Evolutionary conservation across 2,888 invertebrate genomes (phyloP).

Genomic region (Tribolium freemani): DNA sequence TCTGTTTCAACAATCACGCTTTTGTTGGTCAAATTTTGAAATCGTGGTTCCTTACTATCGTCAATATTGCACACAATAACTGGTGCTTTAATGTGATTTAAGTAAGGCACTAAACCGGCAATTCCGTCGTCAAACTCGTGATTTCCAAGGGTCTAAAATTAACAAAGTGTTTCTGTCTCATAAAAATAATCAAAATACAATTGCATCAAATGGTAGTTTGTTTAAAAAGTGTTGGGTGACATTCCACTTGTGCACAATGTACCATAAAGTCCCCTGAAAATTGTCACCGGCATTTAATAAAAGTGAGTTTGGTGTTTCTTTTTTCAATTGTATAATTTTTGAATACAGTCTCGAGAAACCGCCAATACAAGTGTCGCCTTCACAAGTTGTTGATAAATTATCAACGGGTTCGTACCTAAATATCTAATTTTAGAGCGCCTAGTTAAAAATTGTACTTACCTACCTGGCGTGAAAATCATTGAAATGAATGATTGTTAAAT

Average conservation of each 20-base stretch:
- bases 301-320: conserved; percentile 71
- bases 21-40: conserved; percentile 75
- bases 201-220: conserved; percentile 80
- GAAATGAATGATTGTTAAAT: conserved; percentile 27
- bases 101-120: conserved; percentile 79
- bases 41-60: conserved; percentile 75
- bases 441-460: neutral
- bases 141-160: conserved; percentile 82
- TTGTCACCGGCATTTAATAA: conserved; percentile 88
- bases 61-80: conserved; percentile 86
- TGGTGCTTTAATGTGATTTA: conserved; percentile 75
- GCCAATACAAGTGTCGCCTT: conserved; percentile 74
- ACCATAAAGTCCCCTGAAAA: conserved; percentile 90
- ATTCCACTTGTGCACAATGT: conserved; percentile 81
- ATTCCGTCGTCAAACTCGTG: conserved; percentile 89
- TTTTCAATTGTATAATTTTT: conserved; percentile 69
- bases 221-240: conserved; percentile 84
- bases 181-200: conserved; percentile 70
- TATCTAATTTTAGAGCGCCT: neutral
- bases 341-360: conserved; percentile 78
- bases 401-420: conserved; percentile 72
- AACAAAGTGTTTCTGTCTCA: conserved; percentile 36
- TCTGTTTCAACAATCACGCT: conserved; percentile 75
- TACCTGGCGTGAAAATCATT: conserved; percentile 36
- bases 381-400: conserved; percentile 71